Conservation (phyloP, 2,888 invertebrate genomes). For the Himalopsyche kuldschensis region DNA sequence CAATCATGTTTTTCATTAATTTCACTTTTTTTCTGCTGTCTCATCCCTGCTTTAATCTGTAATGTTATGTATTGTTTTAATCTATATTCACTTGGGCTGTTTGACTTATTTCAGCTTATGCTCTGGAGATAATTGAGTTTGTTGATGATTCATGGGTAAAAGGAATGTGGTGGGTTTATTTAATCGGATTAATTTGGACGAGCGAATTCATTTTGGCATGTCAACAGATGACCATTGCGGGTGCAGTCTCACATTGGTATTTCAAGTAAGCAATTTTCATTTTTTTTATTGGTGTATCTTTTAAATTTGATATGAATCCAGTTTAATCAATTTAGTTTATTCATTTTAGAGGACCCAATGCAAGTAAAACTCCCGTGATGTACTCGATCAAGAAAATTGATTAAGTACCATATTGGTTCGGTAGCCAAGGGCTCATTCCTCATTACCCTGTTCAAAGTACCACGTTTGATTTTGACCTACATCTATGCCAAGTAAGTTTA, state of each 20-base stretch:
- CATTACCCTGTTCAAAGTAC: conserved; percentile 90
- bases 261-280: conserved; percentile 65
- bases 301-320: not conserved
- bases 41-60: not conserved
- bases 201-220: conserved; percentile 93
- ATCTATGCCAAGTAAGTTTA: conserved; percentile 81
- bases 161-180: conserved; percentile 94
- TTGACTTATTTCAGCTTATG: conserved; percentile 55
- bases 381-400: conserved; percentile 73
- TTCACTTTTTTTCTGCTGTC: too few species aligned
- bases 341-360: conserved; percentile 65
- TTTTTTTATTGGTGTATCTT: not conserved
- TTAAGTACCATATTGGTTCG: conserved; percentile 91
- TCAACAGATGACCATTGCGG: conserved; percentile 92
- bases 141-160: conserved; percentile 77
- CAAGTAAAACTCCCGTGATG: conserved; percentile 66
- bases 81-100: conserved; percentile 17
- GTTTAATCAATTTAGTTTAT: conserved; percentile 3
- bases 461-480: conserved; percentile 84
- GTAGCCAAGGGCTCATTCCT: conserved; percentile 93
- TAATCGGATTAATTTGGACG: conserved; percentile 89
- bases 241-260: conserved; percentile 93
- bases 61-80: not conserved
- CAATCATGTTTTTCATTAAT: too few species aligned
- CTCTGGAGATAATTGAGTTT: conserved; percentile 68